Evolutionary conservation across 2,888 invertebrate species (phyloP), one percentile per base, ranked within the genome.

Genomic region (Muscina levida): DNA sequence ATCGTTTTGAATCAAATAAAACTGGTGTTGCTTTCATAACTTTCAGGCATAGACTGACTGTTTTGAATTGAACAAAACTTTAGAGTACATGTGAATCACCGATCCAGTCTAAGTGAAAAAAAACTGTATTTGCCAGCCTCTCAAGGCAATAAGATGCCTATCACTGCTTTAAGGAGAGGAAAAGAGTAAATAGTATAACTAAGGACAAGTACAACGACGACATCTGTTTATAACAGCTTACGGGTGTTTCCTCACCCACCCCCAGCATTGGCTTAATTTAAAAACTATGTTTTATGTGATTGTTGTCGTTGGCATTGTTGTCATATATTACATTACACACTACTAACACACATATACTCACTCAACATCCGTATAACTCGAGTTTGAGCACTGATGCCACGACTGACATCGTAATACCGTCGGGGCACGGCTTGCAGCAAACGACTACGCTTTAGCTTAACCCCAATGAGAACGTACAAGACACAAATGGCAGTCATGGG

Each of bases 401-500:
- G 92, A 86, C 91, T 90, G 46, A 88, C 85, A 78, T 90, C 90
- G 75, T 86, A 88, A 46, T 88, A 85, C 48, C 89, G 90, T 74
- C 93, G 92, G 83, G 93, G 93, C 56, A 92, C 89, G 1, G 93
- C 92, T 82, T 93, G 93, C 85, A 94, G 90, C 82, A 93, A 90
- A 17, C 93, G 91, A 42, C 95, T 94, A 62, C 93, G 93, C 72
- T 94, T 92, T 83, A 95, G 91, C 87, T 95, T 95, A 56, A 95
- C 89, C 1, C 95, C 95, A 85, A 95, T 95, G 83, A 95, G 91
- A 71, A 95, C 93, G 87, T 97, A 97, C 80, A 97, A 91, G 82
- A 96, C 95, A 39, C 94, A 94, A 87, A 97, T 96, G 79, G 97
- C 92, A 39, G 95, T 95, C 96, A 97, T 96, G 1, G 97, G 97